Percentiles rank a stretch among this genome's conserved stretches.
Evolutionary conservation across 2,113 vertebrate species (phyloP).

Genomic region (Smithornis capensis): DNA sequence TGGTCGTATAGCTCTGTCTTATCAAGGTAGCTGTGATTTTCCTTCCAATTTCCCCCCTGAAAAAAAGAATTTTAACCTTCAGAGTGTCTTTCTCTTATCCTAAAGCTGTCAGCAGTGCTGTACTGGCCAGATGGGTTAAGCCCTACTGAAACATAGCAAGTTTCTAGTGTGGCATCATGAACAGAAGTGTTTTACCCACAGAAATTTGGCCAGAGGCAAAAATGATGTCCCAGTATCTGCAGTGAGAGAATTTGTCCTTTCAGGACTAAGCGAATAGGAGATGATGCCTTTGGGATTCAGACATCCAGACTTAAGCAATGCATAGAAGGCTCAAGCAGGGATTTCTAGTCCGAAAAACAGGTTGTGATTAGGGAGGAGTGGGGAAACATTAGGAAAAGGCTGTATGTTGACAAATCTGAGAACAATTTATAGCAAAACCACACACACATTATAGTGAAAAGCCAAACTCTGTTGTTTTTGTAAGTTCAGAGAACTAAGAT

Average conservation of each 20-base stretch:
- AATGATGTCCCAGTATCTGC: not conserved
- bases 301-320: not conserved
- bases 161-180: not conserved
- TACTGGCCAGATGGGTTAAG: not conserved
- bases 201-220: not conserved
- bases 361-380: not conserved
- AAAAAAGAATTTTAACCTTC: not conserved
- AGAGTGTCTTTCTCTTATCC: not conserved
- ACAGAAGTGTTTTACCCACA: not conserved
- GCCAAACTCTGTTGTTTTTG: not conserved
- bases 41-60: accelerated
- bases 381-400: not conserved
- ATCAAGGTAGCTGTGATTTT: not conserved
- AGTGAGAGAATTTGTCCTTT: not conserved
- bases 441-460: not conserved
- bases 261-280: not conserved
- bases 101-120: not conserved
- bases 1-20: not conserved
- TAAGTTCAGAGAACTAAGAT: not conserved
- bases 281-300: not conserved
- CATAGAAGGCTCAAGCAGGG: not conserved
- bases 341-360: not conserved
- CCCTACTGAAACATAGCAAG: not conserved
- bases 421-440: not conserved
- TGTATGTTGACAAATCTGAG: not conserved